phyloP scores from a whole-genome alignment of 2,888 invertebrate genomes.

The Oxystoma pomonae region DNA sequence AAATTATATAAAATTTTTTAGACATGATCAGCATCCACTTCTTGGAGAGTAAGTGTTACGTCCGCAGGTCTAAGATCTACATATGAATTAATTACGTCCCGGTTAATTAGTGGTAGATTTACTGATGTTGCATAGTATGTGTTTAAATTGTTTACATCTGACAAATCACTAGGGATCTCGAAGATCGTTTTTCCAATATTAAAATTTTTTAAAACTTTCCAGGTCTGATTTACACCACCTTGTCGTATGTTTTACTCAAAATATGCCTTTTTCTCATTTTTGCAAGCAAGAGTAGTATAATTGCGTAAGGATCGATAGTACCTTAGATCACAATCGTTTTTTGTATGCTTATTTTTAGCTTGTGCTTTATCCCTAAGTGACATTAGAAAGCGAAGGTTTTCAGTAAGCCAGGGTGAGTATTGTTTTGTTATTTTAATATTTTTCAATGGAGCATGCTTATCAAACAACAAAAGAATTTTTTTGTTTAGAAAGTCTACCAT shows the following conservation, averaged over 20 bases:
- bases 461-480: not conserved
- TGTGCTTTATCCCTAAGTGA: not conserved
- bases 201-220: too few species aligned
- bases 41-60: too few species aligned
- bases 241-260: not conserved
- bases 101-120: too few species aligned
- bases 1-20: too few species aligned
- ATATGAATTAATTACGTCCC: too few species aligned
- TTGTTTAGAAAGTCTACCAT: not conserved
- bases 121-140: too few species aligned
- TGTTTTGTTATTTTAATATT: not conserved
- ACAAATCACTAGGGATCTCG: too few species aligned
- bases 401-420: not conserved
- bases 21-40: too few species aligned
- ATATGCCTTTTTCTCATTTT: not conserved
- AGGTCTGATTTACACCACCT: too few species aligned
- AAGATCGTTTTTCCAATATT: too few species aligned
- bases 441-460: not conserved
- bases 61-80: too few species aligned
- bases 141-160: too few species aligned
- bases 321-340: not conserved
- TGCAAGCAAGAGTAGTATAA: not conserved
- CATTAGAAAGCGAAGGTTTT: not conserved
- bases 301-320: not conserved
- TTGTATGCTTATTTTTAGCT: not conserved